phyloP scores from a whole-genome alignment of 23 tunicate genomes.

The Oikopleura albicans region DNA sequence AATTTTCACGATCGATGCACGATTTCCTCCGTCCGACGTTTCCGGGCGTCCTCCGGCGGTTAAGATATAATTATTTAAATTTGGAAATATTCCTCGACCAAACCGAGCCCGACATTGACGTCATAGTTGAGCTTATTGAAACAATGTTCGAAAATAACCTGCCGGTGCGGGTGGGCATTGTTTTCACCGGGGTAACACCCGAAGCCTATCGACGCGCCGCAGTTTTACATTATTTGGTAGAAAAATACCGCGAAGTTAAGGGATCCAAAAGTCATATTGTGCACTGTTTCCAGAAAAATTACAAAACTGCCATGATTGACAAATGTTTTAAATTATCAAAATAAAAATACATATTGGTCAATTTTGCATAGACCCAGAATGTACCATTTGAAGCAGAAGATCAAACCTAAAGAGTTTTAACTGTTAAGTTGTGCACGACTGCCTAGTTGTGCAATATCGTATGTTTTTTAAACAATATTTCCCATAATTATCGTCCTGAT shows the following conservation, averaged over 20 bases:
- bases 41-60: conserved; percentile 57
- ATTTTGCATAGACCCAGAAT: not conserved
- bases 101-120: not conserved
- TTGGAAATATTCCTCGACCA: conserved; percentile 23
- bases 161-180: conserved; percentile 3
- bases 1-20: conserved; percentile 47
- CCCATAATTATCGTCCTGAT: too few relatives aligned
- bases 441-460: too few relatives aligned
- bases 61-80: conserved; percentile 60
- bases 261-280: not conserved
- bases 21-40: conserved; percentile 88
- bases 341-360: too few relatives aligned
- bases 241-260: not conserved
- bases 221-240: not conserved
- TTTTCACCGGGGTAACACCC: not conserved
- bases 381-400: not conserved
- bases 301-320: not conserved
- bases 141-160: not conserved
- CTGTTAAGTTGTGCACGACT: too few relatives aligned
- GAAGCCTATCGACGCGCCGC: not conserved
- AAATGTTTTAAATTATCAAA: not conserved
- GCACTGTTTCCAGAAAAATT: too few relatives aligned
- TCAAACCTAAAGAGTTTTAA: too few relatives aligned
- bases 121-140: not conserved
- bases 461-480: too few relatives aligned